Evolutionary conservation across 2,113 vertebrate species (phyloP), one percentile per base, ranked within the genome.

Genomic region (Oreochromis spilurus): DNA sequence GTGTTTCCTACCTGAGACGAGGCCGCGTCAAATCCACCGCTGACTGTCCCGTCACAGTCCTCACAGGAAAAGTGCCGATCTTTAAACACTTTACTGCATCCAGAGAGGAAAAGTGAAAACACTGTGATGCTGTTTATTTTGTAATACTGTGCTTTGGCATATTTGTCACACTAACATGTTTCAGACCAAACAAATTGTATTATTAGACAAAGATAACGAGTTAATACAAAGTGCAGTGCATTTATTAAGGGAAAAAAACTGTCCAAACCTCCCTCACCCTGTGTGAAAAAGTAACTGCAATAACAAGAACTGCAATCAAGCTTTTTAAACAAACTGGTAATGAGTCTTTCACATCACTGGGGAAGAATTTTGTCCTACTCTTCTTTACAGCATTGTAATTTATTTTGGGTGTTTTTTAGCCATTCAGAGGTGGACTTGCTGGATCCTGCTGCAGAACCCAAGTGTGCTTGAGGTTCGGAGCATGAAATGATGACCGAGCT

Each of bases 31-130:
- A 99, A 99, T 48, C 99, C 99, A 19, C 99, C 99, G 65, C 98
- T 97, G 82, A 99, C 98, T 13, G 95, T 96, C 62, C 97, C 97
- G 38, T 97, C 97, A 77, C 99, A 99, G n/a, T 99, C 97, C 93
- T 99, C 99, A 84, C 99, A 99, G 43, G 98, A 97, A 88, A 99
- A 98, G 89, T 99, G 99, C 8, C 98, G 95, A 34, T 98, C 97
- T 94, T 93, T 97, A 50, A 96, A 95, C 87, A 98, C 96, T 90
- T 97, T 85, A 91, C 99, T 99, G 93, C 81, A 94, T 94, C 58
- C 54, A 54, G 43, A 12, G 72, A 5, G 7, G 16, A 36, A 48
- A 82, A 52, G 8, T 38, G 16, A 52, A 77, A 52, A 50, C 16
- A 50, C 16, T 1, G 67, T 40, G 6, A 31, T 0, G 2, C 24